phyloP scores from a whole-genome alignment of 2,888 invertebrate species.

The Protodeltote pygarga region DNA sequence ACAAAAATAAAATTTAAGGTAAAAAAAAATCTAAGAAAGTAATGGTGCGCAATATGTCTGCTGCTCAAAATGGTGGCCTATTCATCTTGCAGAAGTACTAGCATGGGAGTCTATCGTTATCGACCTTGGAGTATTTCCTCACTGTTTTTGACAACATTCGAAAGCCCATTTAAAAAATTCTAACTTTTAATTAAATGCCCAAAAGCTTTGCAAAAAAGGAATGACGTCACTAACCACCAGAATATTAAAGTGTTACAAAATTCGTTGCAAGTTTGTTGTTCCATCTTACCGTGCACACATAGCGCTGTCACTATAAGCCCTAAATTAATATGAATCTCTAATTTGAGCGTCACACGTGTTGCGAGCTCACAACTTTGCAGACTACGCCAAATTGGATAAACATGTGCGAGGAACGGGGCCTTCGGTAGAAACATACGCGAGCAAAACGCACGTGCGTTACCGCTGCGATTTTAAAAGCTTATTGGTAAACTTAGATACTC shows the following conservation, averaged over 20 bases:
- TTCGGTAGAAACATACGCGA: conserved; percentile 51
- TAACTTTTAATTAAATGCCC: not conserved
- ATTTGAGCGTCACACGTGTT: conserved; percentile 85
- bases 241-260: conserved; percentile 58
- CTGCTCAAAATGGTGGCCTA: no score
- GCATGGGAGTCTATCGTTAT: no score
- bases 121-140: no score
- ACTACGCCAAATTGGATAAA: conserved; percentile 86
- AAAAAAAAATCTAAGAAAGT: no score
- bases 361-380: conserved; percentile 85
- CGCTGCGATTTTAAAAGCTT: conserved; percentile 16
- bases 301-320: conserved; percentile 73
- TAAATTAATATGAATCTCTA: conserved; percentile 87
- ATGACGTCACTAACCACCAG: conserved; percentile 38
- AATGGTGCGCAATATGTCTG: no score
- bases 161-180: not conserved
- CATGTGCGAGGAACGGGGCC: conserved; percentile 77
- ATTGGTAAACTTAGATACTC: conserved; percentile 2
- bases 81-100: no score
- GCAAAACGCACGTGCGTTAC: conserved; percentile 22
- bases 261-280: conserved; percentile 63
- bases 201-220: not conserved
- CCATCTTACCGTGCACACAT: conserved; percentile 62
- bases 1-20: no score
- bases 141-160: no score